Evolutionary conservation across 2,113 vertebrate genomes (phyloP).

Genomic region (Phalacrocorax brasilianus): DNA sequence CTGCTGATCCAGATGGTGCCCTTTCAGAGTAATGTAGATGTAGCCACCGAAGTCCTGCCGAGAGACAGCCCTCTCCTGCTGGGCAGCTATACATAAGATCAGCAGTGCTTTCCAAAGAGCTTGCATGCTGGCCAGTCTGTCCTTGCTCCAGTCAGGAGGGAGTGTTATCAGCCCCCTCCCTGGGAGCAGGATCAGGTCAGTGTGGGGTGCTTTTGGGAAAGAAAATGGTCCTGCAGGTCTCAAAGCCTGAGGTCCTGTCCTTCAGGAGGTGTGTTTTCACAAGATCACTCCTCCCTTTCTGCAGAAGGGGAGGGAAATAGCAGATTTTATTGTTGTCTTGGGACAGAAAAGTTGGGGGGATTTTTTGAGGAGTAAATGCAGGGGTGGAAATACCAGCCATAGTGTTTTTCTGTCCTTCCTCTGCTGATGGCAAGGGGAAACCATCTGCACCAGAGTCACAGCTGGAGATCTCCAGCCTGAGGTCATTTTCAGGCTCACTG

Average conservation of each 20-base stretch:
- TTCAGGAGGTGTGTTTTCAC: background rate
- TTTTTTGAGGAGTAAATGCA: background rate
- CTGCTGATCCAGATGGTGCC: constrained; percentile 53
- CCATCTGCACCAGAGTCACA: background rate
- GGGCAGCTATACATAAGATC: background rate
- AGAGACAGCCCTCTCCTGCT: constrained; percentile 32
- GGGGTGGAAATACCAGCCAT: background rate
- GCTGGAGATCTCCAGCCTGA: background rate
- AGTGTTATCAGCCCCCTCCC: background rate
- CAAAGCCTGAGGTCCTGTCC: background rate
- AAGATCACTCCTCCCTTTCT: background rate
- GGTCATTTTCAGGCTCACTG: background rate
- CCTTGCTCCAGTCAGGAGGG: fast-evolving
- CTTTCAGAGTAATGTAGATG: constrained; percentile 43
- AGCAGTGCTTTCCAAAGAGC: background rate
- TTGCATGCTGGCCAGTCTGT: background rate
- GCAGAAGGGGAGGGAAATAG: background rate
- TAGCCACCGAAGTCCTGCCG: background rate
- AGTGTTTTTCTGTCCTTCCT: background rate
- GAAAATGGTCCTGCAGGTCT: background rate
- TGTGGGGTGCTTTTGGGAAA: background rate
- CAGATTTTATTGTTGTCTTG: background rate
- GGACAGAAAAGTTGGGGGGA: fast-evolving
- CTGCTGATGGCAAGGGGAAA: background rate
- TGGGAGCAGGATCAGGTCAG: background rate